These are phyloP conservation scores for Sternotherus odoratus DNA, from an alignment of 2,797 vertebrate genomes.

Conservation along the genomic window DNA sequence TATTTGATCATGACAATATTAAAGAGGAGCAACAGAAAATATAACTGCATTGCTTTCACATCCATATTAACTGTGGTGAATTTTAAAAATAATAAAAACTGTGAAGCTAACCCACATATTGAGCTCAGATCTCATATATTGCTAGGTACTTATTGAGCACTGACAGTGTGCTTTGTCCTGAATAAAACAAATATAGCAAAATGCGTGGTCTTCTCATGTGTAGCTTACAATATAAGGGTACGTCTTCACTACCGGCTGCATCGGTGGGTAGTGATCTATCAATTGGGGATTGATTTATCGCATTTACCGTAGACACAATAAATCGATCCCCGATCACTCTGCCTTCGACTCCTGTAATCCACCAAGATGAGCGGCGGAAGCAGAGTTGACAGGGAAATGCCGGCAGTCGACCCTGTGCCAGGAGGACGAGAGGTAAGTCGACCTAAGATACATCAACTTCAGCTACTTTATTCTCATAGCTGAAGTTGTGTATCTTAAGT, in stretches of 20 bases:
- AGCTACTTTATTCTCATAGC: too few relatives aligned
- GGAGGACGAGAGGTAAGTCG: too few relatives aligned
- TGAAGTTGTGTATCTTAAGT: too few relatives aligned
- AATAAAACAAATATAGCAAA: background rate
- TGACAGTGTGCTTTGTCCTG: background rate
- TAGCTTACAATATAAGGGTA: background rate
- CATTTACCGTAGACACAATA: too few relatives aligned
- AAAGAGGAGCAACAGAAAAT: background rate
- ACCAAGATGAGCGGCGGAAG: too few relatives aligned
- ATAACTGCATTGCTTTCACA: background rate
- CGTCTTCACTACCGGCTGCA: background rate
- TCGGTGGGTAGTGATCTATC: too few relatives aligned
- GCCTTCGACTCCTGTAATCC: too few relatives aligned
- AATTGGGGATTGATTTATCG: too few relatives aligned
- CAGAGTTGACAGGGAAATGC: too few relatives aligned
- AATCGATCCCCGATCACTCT: too few relatives aligned
- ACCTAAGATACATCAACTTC: too few relatives aligned
- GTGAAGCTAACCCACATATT: background rate
- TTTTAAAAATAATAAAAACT: background rate
- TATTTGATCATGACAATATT: background rate
- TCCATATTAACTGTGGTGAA: background rate
- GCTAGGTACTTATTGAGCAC: background rate
- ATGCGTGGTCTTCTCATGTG: background rate
- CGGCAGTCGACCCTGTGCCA: too few relatives aligned
- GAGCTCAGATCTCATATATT: background rate